phyloP scores from a whole-genome alignment of 2,113 vertebrate species.

The Rana temporaria region DNA sequence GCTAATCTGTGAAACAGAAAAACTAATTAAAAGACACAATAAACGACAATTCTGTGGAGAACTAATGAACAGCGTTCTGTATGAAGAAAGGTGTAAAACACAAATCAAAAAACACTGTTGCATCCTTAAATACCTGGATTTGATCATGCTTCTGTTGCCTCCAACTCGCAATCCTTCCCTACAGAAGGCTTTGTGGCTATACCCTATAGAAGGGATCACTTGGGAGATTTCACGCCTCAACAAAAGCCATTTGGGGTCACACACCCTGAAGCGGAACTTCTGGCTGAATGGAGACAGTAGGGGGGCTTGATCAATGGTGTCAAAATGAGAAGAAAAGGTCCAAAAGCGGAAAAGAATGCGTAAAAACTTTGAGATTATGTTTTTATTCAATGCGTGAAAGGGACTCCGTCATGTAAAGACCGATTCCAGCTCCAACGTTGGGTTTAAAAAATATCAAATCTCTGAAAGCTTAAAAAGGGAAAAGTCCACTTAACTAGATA shows the following conservation, averaged over 20 bases:
- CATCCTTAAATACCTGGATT: conserved; percentile 4
- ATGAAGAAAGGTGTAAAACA: background rate
- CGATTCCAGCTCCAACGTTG: background rate
- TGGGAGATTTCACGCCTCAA: conserved; percentile 15
- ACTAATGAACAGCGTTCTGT: background rate
- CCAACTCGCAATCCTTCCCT: background rate
- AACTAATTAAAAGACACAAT: background rate
- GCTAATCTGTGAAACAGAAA: conserved; percentile 39
- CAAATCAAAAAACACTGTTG: background rate
- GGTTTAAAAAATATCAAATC: too few relatives aligned
- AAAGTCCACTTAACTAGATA: too few relatives aligned
- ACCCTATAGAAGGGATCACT: background rate
- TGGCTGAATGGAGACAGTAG: conserved; percentile 12
- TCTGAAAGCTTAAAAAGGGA: too few relatives aligned
- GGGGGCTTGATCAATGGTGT: conserved; percentile 9
- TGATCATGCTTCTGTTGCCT: background rate
- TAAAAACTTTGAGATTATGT: conserved; percentile 13
- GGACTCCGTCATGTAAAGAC: background rate
- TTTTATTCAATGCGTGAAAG: background rate
- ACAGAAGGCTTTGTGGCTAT: conserved; percentile 6
- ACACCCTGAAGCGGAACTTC: conserved; percentile 41
- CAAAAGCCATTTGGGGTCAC: conserved; percentile 41
- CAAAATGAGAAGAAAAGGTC: background rate
- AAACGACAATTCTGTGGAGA: background rate
- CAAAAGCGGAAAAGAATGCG: conserved; percentile 21